A percentile compares a stretch with the other conserved stretches of the same genome.
These are phyloP conservation scores for Rhabdomys pumilio DNA, from an alignment of 2,797 vertebrate species.

Conservation along the genomic window DNA sequence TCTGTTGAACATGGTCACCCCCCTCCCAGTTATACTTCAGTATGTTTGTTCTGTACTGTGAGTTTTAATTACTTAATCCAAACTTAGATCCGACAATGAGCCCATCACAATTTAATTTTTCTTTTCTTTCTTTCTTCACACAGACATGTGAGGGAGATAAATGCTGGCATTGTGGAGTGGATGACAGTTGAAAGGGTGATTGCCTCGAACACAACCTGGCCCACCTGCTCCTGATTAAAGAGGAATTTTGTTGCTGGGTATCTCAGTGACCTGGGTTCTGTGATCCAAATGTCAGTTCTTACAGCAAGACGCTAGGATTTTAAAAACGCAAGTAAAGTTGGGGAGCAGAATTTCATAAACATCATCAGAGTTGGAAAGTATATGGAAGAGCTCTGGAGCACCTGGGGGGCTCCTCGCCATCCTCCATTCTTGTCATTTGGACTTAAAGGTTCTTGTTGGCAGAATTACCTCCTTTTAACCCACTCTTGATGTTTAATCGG, in stretches of 20 bases:
- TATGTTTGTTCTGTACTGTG: slow-evolving; percentile 71
- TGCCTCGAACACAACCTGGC: slow-evolving; percentile 48
- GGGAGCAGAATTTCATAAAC: background rate
- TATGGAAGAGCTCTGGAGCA: background rate
- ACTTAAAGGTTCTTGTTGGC: slow-evolving; percentile 21
- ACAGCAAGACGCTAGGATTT: slow-evolving; percentile 5
- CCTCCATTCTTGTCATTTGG: background rate
- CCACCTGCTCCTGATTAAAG: slow-evolving; percentile 69
- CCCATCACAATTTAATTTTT: slow-evolving; percentile 74
- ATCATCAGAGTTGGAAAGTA: background rate
- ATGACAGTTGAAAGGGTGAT: slow-evolving; percentile 61
- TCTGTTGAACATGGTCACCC: slow-evolving; percentile 66
- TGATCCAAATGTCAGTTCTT: background rate
- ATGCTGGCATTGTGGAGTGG: slow-evolving; percentile 6
- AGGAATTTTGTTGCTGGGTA: background rate
- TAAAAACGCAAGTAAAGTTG: slow-evolving; percentile 13
- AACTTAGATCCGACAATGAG: slow-evolving; percentile 73
- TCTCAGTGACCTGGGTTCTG: slow-evolving; percentile 7
- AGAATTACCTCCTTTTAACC: background rate
- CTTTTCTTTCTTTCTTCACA: slow-evolving; percentile 39
- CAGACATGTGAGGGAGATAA: slow-evolving; percentile 73
- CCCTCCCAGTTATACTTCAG: slow-evolving; percentile 75
- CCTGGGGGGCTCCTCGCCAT: background rate
- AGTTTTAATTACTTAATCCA: slow-evolving; percentile 81
- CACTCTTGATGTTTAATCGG: slow-evolving; percentile 6